Evolutionary conservation across 2,888 invertebrate genomes (phyloP).

Genomic region (Stenichneumon culpator): DNA sequence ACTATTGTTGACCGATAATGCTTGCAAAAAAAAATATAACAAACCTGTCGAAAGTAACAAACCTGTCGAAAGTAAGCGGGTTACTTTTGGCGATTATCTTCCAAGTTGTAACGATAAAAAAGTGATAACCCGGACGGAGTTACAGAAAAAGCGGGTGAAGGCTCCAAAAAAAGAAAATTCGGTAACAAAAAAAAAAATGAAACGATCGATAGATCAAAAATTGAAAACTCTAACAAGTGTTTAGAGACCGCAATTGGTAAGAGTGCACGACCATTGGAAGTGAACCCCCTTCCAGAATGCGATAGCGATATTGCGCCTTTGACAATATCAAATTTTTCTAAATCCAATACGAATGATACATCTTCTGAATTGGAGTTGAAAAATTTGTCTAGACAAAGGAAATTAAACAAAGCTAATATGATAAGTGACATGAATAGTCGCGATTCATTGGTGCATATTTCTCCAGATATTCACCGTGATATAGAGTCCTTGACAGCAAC

Average conservation of each 20-base stretch:
- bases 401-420: too few relatives aligned
- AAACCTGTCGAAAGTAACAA: not conserved
- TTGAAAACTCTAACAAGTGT: not conserved
- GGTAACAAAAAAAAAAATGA: not conserved
- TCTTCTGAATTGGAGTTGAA: not conserved
- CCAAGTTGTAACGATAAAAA: not conserved
- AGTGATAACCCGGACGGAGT: not conserved
- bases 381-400: too few relatives aligned
- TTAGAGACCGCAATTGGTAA: not conserved
- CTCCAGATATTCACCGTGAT: too few relatives aligned
- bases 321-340: not conserved
- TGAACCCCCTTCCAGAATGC: not conserved
- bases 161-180: not conserved
- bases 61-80: not conserved
- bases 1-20: not conserved
- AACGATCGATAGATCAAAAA: not conserved
- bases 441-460: too few relatives aligned
- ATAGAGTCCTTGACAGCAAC: too few relatives aligned
- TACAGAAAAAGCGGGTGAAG: constrained; percentile 2
- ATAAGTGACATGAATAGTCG: too few relatives aligned
- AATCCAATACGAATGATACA: not conserved
- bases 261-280: not conserved
- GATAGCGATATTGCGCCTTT: not conserved
- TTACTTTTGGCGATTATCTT: constrained; percentile 5
- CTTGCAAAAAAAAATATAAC: not conserved